A percentile compares a stretch with the other conserved stretches of the same genome.
These are phyloP conservation scores for Montifringilla adamsi DNA, from an alignment of 2,113 vertebrate species.

Conservation along the genomic window DNA sequence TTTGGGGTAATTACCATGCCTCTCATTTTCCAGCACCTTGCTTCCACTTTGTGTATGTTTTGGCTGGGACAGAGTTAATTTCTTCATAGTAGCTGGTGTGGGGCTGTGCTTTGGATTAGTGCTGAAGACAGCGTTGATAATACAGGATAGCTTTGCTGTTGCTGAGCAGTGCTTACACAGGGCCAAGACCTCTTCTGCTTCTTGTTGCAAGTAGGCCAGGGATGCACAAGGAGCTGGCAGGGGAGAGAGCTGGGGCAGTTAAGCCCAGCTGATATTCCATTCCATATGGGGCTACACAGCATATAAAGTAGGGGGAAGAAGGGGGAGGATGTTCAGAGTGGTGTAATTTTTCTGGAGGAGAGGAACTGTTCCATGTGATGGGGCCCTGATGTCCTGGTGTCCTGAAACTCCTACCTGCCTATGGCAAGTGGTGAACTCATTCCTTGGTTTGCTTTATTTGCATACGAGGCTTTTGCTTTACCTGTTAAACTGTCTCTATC, in stretches of 20 bases:
- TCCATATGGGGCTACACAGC: neutral
- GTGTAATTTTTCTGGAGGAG: too few relatives aligned
- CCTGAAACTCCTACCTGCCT: neutral
- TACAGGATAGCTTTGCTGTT: neutral
- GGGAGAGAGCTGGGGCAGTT: neutral
- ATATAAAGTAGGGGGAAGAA: neutral
- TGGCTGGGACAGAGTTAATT: neutral
- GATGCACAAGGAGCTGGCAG: neutral
- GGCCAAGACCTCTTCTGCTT: neutral
- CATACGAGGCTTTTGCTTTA: neutral
- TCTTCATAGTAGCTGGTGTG: neutral
- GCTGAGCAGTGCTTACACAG: neutral
- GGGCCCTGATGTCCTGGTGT: too few relatives aligned
- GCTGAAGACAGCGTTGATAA: neutral
- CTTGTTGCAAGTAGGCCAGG: neutral
- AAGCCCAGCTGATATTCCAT: neutral
- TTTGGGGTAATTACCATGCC: neutral
- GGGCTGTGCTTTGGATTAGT: neutral
- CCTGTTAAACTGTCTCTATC: neutral
- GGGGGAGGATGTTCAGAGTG: neutral
- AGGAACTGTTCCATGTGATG: too few relatives aligned
- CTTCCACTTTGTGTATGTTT: neutral
- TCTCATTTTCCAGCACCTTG: neutral
- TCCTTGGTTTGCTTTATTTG: neutral
- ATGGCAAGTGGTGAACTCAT: neutral